Evolutionary conservation across 2,797 vertebrate species (phyloP), one percentile per base, ranked within the genome.

Genomic region (Harpagifer antarcticus): DNA sequence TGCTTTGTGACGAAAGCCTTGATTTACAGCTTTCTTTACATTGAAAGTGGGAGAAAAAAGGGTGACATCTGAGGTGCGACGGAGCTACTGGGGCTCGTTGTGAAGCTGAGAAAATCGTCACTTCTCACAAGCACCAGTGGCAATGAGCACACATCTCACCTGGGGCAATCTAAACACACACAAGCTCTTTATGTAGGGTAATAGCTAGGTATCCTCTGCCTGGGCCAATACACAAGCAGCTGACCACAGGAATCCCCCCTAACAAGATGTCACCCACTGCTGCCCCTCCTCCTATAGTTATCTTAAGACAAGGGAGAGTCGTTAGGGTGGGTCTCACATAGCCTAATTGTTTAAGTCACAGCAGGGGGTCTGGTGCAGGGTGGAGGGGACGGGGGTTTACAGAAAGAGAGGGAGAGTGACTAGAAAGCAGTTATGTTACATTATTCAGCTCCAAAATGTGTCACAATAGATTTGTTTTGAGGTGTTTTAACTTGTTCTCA

Each of bases 331-430:
- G 77, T 70, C 84, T 92, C 83, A 58, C 3, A 17, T 59, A 31
- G 61, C 44, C 83, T 93, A 89, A 92, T 91, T 93, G 85, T 91
- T 91, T 86, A 86, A 87, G 74, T 66, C 85, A 42, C 86, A 85
- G 81, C 72, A 64, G 88, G 89, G 76, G 74, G 59, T 63, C 53
- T 45, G 52, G 50, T 70, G 61, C 16, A 71, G 62, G 55, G 57
- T 55, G 64, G 50, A 56, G 14, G 72, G 52, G 11, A 31, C 10
- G 6, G 64, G 54, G 63, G 63, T 60, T 59, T 49, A 52, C 50
- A 82, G 61, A 79, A 31, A 76, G 60, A 78, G 63, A 80, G 33
- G 47, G 66, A 88, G 75, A 79, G 56, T 77, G 15, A 69, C 20
- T 53, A 44, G n/a, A 64, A 47, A 69, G 31, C 20, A 23, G 11